These are phyloP conservation scores for Coptodon bakossiorum DNA, from an alignment of 2,113 vertebrate species.

Conservation along the genomic window DNA sequence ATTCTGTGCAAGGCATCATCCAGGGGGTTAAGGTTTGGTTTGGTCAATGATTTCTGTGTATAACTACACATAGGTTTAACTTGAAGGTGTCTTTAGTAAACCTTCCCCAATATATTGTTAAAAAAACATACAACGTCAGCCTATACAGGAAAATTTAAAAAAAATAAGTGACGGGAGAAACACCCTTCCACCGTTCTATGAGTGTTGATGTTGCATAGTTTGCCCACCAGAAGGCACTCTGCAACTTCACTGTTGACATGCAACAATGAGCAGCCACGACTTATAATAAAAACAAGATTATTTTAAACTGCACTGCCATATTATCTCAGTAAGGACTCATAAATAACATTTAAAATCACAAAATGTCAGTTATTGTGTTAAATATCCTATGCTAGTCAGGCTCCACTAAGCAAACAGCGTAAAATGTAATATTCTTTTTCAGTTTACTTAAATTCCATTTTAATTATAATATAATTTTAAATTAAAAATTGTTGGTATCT, in stretches of 20 bases:
- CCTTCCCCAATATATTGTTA: neutral
- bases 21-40: neutral
- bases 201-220: neutral
- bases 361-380: neutral
- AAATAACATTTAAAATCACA: neutral
- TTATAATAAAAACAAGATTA: neutral
- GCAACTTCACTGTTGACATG: neutral
- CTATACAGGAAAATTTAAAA: rapidly evolving
- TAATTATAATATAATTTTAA: neutral
- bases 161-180: neutral
- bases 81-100: neutral
- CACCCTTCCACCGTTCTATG: neutral
- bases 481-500: neutral
- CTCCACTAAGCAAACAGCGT: rapidly evolving
- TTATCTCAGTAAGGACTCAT: neutral
- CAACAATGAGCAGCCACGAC: neutral
- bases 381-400: neutral
- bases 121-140: neutral
- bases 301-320: neutral
- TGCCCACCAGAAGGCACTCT: neutral
- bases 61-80: neutral
- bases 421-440: neutral
- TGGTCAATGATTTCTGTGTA: neutral
- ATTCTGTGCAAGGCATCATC: neutral
- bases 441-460: neutral